phyloP scores from a whole-genome alignment of 1,140 invertebrate genomes.

The Orchestia grillus region DNA sequence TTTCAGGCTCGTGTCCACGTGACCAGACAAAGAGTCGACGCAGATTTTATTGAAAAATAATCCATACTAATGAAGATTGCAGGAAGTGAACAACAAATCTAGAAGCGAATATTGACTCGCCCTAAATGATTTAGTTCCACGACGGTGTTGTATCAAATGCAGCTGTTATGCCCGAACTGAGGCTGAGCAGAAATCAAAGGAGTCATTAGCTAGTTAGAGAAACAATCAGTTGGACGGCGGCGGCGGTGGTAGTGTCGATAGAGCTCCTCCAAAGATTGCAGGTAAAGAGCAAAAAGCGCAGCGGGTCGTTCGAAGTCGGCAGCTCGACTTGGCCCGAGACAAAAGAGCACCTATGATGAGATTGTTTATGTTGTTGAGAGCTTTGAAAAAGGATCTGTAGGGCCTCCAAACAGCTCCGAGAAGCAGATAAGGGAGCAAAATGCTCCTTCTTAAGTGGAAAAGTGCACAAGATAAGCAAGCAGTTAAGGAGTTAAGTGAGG shows the following conservation, averaged over 20 bases:
- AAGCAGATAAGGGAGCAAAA: conserved; percentile 43
- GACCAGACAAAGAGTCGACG: not conserved
- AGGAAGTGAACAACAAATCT: not conserved
- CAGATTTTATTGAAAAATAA: not conserved
- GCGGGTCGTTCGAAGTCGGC: not conserved
- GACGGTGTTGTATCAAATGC: not conserved
- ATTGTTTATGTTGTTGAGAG: conserved; percentile 53
- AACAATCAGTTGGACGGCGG: not conserved
- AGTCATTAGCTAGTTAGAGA: conserved; percentile 11
- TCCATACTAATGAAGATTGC: not conserved
- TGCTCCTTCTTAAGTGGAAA: conserved; percentile 51
- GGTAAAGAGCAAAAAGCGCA: not conserved
- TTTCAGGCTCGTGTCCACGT: not conserved
- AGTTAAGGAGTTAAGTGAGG: conserved; percentile 53
- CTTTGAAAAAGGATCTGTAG: conserved; percentile 45
- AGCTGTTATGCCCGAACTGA: not conserved
- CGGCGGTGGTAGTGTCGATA: not conserved
- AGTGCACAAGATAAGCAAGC: conserved; percentile 52
- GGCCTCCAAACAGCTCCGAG: conserved; percentile 28
- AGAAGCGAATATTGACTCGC: not conserved
- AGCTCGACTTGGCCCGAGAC: conserved; percentile 9
- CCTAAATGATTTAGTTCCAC: not conserved
- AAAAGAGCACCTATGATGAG: conserved; percentile 46
- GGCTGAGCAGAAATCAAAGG: not conserved
- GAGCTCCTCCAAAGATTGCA: not conserved